Base-by-base conservation (phyloP, 2,888 invertebrate species). In the Cancer borealis region DNA sequence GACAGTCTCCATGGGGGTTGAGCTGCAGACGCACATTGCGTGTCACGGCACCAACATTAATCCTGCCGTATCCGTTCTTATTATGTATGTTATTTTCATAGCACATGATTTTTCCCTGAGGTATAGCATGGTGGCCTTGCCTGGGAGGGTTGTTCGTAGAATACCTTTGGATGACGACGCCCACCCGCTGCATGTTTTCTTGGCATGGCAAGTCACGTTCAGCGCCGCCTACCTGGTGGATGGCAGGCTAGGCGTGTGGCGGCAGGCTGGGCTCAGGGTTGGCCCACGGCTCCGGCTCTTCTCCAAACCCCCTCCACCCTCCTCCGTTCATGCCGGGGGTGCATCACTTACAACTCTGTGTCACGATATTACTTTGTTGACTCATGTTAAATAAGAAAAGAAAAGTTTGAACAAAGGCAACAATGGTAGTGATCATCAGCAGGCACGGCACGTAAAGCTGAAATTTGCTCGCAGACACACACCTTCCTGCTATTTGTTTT, bases 1-100 rank as follows among this genome's bases (percentile, higher is more conserved):
- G 84, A 84, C 10, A 84, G 39, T 30, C 30, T 30, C 84, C 84
- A 84, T 4, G 14, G 39, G 39, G 12, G 84, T 30, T 39, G 84
- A 39, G 84, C 84, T 39, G 21, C n/a, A 39, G 39, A 14, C 30
- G 17, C 84, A 60, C 39, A 14, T 84, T 39, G 84, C 84, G 84
- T 84, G 84, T 84, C 84, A 84, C 84, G 84, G 12, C 39, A 30
- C 30, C 39, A 39, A 84, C 84, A 84, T 84, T 84, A 84, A 84
- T 84, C 17, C n/a, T 39, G 84, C 14, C 84, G 10, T 84, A 84
- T 84, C 84, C 84, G 84, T 39, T 84, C 84, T 84, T 84, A 84
- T 84, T 84, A 84, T 84, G 39, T 84, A 39, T 39, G 84, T 39
- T 84, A 84, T 84, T 84, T 39, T 84, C 84, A 84, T 84, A 39